phyloP scores from a whole-genome alignment of 2,888 invertebrate species.

The Rotaria sp. region DNA sequence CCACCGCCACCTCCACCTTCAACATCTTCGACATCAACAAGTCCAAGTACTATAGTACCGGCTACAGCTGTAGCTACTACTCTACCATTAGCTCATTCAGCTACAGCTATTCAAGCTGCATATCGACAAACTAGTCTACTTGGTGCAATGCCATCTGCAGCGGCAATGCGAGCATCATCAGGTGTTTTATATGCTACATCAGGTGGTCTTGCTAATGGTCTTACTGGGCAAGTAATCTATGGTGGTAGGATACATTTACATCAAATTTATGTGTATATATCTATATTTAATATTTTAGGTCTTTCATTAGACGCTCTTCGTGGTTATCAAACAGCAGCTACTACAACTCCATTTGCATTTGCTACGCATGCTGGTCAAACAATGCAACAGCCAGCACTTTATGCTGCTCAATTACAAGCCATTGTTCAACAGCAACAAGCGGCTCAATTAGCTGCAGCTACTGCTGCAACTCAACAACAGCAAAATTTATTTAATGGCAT shows the following conservation, averaged over 20 bases:
- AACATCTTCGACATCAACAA: neutral
- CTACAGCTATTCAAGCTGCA: constrained; percentile 27
- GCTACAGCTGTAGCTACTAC: constrained; percentile 11
- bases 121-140: constrained; percentile 28
- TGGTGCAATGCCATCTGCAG: neutral
- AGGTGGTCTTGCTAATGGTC: neutral
- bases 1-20: neutral
- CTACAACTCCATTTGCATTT: constrained; percentile 6
- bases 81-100: constrained; percentile 1
- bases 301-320: constrained; percentile 19
- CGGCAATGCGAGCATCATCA: neutral
- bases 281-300: neutral
- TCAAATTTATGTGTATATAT: neutral
- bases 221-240: neutral
- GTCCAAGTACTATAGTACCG: neutral
- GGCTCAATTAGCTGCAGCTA: neutral
- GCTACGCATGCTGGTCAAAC: constrained; percentile 35
- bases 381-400: neutral
- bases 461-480: neutral
- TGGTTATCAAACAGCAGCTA: constrained; percentile 30
- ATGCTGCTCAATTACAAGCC: constrained; percentile 28
- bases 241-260: neutral
- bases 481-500: neutral
- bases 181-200: neutral
- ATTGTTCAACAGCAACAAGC: neutral